Evolutionary conservation across 2,888 invertebrate genomes (phyloP).

Genomic region (Scotopteryx bipunctaria): DNA sequence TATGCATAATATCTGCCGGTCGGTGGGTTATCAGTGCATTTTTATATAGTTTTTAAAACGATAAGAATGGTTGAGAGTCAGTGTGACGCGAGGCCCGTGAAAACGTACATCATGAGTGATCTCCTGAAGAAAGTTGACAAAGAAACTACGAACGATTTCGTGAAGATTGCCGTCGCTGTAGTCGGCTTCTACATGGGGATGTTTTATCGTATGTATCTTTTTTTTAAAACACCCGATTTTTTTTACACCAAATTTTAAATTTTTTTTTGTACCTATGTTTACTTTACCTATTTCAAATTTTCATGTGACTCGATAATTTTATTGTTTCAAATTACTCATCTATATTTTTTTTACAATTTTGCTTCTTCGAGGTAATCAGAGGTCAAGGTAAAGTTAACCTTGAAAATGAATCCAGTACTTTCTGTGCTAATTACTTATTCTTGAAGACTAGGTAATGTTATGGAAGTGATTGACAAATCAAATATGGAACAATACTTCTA

Average conservation of each 20-base stretch:
- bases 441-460: too few relatives aligned
- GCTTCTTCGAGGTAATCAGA: too few relatives aligned
- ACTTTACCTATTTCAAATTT: too few relatives aligned
- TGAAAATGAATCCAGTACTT: too few relatives aligned
- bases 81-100: conserved; percentile 67
- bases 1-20: conserved; percentile 61
- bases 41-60: conserved; percentile 46
- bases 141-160: conserved; percentile 66
- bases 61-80: conserved; percentile 69
- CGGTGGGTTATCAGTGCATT: conserved; percentile 72
- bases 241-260: conserved; percentile 19
- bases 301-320: too few relatives aligned
- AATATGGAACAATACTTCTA: too few relatives aligned
- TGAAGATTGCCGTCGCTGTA: conserved; percentile 63
- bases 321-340: too few relatives aligned
- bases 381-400: too few relatives aligned
- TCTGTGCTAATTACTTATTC: too few relatives aligned
- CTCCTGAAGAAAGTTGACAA: conserved; percentile 70
- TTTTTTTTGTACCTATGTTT: too few relatives aligned
- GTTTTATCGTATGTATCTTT: conserved; percentile 68
- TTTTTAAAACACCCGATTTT: conserved; percentile 30
- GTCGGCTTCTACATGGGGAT: conserved; percentile 71
- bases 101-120: conserved; percentile 79
- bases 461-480: too few relatives aligned
- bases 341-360: too few relatives aligned